Evolutionary conservation across 2,113 vertebrate genomes (phyloP).

Genomic region (Delphinapterus leucas): DNA sequence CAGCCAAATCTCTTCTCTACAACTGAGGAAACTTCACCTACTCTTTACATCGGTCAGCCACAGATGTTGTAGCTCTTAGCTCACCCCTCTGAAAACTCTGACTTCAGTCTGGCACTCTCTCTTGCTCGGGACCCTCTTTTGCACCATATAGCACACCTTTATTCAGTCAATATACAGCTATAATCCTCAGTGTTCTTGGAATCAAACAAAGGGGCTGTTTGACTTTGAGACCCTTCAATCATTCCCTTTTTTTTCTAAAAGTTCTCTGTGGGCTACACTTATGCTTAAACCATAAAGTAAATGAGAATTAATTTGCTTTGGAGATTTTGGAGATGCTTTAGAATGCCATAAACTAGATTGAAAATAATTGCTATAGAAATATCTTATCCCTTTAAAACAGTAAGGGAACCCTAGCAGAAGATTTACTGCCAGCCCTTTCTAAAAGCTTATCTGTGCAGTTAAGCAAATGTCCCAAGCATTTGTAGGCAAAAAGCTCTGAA

Average conservation of each 20-base stretch:
- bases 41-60: background rate
- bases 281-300: conserved; percentile 5
- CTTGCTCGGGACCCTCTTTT: background rate
- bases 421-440: background rate
- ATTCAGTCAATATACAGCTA: background rate
- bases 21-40: background rate
- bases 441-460: background rate
- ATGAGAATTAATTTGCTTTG: conserved; percentile 24
- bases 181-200: background rate
- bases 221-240: background rate
- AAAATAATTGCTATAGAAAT: background rate
- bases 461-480: background rate
- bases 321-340: background rate
- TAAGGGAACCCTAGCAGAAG: background rate
- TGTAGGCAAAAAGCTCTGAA: background rate
- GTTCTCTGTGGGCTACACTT: background rate
- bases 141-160: background rate
- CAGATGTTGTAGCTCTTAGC: background rate
- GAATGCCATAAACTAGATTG: background rate
- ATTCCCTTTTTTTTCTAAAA: background rate
- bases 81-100: background rate
- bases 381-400: background rate
- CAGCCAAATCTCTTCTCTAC: background rate
- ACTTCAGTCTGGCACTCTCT: background rate
- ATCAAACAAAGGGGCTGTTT: background rate